phyloP scores from a whole-genome alignment of 1,140 invertebrate species.

The Apis florea region DNA sequence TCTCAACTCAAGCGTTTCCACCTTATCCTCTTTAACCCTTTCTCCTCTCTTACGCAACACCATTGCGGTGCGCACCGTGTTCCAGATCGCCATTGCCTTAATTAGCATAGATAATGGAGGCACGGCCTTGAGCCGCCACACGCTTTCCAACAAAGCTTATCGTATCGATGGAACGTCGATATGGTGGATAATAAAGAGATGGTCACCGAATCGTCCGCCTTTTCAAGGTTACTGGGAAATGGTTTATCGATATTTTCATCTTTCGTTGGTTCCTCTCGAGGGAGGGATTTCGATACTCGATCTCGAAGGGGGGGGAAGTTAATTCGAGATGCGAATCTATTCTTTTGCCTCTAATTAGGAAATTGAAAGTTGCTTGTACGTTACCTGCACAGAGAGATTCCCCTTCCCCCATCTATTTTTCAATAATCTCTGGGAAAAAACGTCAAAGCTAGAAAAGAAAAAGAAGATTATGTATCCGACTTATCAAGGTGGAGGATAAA shows the following conservation, averaged over 20 bases:
- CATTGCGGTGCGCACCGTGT: not conserved
- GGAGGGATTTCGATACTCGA: too few relatives aligned
- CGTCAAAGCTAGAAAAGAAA: not conserved
- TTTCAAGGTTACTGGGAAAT: not conserved
- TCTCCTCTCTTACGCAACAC: constrained; percentile 19
- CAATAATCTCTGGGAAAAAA: not conserved
- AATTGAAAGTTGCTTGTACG: too few relatives aligned
- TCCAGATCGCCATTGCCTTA: constrained; percentile 44
- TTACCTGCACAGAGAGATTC: too few relatives aligned
- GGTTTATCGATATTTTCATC: not conserved
- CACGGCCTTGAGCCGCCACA: constrained; percentile 2
- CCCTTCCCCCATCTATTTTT: not conserved
- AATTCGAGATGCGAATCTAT: too few relatives aligned
- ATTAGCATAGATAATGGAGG: constrained; percentile 61
- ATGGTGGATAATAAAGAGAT: constrained; percentile 9
- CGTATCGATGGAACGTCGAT: constrained; percentile 29
- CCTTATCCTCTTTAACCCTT: constrained; percentile 47
- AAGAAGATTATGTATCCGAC: not conserved
- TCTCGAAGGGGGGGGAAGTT: too few relatives aligned
- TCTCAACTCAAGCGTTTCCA: constrained; percentile 32
- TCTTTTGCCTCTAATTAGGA: too few relatives aligned
- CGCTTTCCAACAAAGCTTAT: constrained; percentile 39
- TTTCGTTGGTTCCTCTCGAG: not conserved
- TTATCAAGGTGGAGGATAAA: not conserved
- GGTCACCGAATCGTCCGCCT: constrained; percentile 2